These are phyloP conservation scores for Drosophila littoralis DNA, from an alignment of 1,140 invertebrate species.

Conservation along the genomic window DNA sequence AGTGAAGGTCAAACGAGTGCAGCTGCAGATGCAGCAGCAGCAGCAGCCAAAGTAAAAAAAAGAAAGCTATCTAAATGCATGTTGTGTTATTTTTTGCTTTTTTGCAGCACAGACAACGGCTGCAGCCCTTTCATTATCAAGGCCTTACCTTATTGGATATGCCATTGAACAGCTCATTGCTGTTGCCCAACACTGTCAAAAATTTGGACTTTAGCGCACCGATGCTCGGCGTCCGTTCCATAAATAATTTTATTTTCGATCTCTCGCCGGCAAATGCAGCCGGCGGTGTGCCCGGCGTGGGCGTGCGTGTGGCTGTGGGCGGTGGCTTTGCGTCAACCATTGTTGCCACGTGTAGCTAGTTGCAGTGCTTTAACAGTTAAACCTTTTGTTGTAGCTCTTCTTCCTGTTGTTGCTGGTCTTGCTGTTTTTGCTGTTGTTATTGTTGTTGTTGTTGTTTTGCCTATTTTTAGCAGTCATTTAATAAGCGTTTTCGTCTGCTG, in stretches of 20 bases:
- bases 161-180: slow-evolving; percentile 84
- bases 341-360: not conserved
- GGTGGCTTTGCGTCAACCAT: slow-evolving; percentile 75
- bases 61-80: slow-evolving; percentile 61
- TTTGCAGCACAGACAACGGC: slow-evolving; percentile 61
- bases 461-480: slow-evolving; percentile 52
- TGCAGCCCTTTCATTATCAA: slow-evolving; percentile 62
- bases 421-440: slow-evolving; percentile 29
- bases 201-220: slow-evolving; percentile 84
- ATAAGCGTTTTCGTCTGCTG: slow-evolving; percentile 29
- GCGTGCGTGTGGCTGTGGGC: slow-evolving; percentile 36
- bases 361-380: slow-evolving; percentile 10
- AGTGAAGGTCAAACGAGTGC: slow-evolving; percentile 76
- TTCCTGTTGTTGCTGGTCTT: slow-evolving; percentile 4
- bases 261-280: slow-evolving; percentile 76
- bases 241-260: slow-evolving; percentile 84
- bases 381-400: not conserved
- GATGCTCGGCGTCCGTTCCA: slow-evolving; percentile 84
- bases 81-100: no score
- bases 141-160: slow-evolving; percentile 84
- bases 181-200: slow-evolving; percentile 84
- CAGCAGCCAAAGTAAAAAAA: slow-evolving; percentile 34
- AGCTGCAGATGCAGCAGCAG: slow-evolving; percentile 50
- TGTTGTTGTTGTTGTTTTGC: slow-evolving; percentile 8
- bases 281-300: slow-evolving; percentile 63